Evolutionary conservation across 2,888 invertebrate genomes (phyloP).

Genomic region (Limnephilus auricula): DNA sequence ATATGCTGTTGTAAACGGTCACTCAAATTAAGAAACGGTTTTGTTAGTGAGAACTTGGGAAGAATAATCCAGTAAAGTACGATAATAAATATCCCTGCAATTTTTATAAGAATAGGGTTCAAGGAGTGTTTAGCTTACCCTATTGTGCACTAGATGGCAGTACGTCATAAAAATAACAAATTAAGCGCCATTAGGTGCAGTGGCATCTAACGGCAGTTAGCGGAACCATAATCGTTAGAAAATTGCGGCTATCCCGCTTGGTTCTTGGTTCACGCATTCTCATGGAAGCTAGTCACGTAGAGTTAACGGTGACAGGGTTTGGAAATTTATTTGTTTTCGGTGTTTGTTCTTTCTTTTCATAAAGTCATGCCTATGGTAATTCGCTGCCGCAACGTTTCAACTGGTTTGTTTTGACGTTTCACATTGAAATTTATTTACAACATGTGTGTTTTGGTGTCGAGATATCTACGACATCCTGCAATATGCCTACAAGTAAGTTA

Average conservation of each 20-base stretch:
- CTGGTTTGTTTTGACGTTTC: constrained; percentile 51
- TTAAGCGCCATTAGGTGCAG: constrained; percentile 8
- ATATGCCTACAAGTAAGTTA: not conserved
- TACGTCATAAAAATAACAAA: constrained; percentile 37
- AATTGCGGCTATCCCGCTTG: constrained; percentile 11
- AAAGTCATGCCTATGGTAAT: constrained; percentile 54
- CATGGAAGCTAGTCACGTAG: constrained; percentile 50
- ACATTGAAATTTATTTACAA: constrained; percentile 51
- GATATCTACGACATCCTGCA: constrained; percentile 12
- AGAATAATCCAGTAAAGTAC: not conserved
- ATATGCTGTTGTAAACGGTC: not conserved
- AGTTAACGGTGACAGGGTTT: constrained; percentile 41
- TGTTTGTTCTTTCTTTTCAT: constrained; percentile 44
- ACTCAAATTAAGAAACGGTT: not conserved
- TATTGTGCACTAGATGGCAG: constrained; percentile 57
- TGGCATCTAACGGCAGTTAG: constrained; percentile 57
- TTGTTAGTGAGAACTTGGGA: not conserved
- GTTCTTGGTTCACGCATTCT: not conserved
- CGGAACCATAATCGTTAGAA: constrained; percentile 50
- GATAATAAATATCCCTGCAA: not conserved
- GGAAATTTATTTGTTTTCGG: constrained; percentile 57
- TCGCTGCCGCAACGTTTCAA: constrained; percentile 50
- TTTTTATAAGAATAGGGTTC: not conserved
- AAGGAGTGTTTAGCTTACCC: constrained; percentile 19
- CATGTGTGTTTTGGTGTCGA: constrained; percentile 34